A percentile compares a stretch with the other conserved stretches of the same genome.
Conservation (phyloP, 2,113 vertebrate genomes). For the Trichomycterus rosablanca region DNA sequence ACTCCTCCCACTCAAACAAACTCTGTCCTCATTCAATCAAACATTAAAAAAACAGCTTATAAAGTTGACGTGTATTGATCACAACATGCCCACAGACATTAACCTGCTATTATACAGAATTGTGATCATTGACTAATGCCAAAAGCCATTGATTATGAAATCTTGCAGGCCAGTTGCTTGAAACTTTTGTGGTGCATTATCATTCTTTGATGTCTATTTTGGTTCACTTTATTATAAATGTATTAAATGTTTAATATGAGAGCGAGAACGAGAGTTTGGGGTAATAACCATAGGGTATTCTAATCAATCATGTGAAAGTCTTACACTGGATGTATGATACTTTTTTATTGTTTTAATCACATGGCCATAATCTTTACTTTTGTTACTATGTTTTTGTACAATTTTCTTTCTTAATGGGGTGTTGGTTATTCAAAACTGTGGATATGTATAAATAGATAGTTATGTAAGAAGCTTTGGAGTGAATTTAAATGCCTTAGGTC, state of each 20-base stretch:
- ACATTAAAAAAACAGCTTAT: constrained; percentile 58
- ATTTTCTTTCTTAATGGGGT: constrained; percentile 52
- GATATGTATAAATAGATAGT: constrained; percentile 34
- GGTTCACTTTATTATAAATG: constrained; percentile 64
- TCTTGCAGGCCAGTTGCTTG: constrained; percentile 53
- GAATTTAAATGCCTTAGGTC: neutral
- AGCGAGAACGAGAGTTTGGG: constrained; percentile 55
- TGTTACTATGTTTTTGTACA: constrained; percentile 34
- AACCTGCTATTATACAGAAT: constrained; percentile 51
- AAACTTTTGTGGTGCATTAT: constrained; percentile 62
- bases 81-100: constrained; percentile 46
- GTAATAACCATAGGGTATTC: constrained; percentile 60
- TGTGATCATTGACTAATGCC: constrained; percentile 45
- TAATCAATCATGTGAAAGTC: constrained; percentile 72
- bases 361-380: constrained; percentile 49
- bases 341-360: constrained; percentile 44
- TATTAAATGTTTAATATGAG: constrained; percentile 66
- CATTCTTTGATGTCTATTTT: constrained; percentile 51
- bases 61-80: no score
- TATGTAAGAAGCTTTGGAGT: constrained; percentile 17
- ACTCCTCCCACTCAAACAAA: constrained; percentile 21
- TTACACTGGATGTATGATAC: constrained; percentile 72
- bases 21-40: constrained; percentile 48
- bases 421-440: constrained; percentile 48
- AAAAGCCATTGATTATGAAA: constrained; percentile 43